These are phyloP conservation scores for Oncorhynchus kisutch DNA, from an alignment of 2,113 vertebrate species.

Conservation along the genomic window DNA sequence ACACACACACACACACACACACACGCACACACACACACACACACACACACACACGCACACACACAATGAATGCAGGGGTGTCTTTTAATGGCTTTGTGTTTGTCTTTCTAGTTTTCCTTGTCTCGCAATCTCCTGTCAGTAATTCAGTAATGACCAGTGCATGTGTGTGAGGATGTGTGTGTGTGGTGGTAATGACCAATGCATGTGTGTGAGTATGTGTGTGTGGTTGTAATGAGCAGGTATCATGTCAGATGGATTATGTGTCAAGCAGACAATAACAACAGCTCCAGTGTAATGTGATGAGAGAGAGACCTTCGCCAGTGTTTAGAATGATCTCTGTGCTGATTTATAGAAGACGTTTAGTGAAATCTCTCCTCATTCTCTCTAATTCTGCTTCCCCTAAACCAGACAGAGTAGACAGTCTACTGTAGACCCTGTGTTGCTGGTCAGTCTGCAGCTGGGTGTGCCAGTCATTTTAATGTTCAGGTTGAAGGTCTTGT, in stretches of 20 bases:
- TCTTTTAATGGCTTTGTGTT: background rate
- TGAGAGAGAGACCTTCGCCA: conserved; percentile 29
- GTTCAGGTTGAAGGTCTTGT: too few relatives aligned
- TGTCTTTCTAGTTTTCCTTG: conserved; percentile 12
- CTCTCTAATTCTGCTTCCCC: conserved; percentile 35
- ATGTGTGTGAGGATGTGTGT: too few relatives aligned
- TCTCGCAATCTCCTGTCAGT: background rate
- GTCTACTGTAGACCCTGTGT: conserved; percentile 16
- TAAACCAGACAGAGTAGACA: too few relatives aligned
- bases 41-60: background rate
- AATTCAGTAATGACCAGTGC: too few relatives aligned
- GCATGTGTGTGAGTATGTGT: too few relatives aligned
- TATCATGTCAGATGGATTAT: conserved; percentile 42
- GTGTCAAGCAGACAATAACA: conserved; percentile 27
- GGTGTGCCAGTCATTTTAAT: too few relatives aligned
- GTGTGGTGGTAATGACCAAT: too few relatives aligned
- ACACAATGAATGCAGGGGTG: background rate
- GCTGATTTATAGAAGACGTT: conserved; percentile 18
- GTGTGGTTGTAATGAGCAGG: conserved; percentile 30
- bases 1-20: too few relatives aligned
- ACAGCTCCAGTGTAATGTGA: conserved; percentile 28
- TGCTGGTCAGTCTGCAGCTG: conserved; percentile 1
- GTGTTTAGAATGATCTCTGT: conserved; percentile 18
- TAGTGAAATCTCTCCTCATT: conserved; percentile 32
- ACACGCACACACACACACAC: too few relatives aligned